Base-by-base conservation (phyloP, 2,113 vertebrate species). In the Dicerorhinus sumatrensis region DNA sequence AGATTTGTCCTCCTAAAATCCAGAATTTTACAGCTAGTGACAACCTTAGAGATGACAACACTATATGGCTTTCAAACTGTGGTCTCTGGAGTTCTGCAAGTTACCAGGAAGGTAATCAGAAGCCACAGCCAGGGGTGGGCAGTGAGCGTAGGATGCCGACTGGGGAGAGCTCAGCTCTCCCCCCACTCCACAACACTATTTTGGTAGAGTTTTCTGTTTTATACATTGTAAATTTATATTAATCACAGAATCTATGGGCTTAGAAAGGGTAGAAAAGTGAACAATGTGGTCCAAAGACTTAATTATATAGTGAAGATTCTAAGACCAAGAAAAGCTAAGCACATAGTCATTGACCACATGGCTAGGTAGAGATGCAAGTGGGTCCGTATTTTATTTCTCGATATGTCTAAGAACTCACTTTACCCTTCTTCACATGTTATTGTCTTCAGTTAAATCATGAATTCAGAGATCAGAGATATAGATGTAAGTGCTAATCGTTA, bases 11-110 rank as follows among this genome's bases (percentile, higher is more conserved):
- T 83, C 29, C 51, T 0, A 83, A 48, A 83, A 73, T 36, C 31
- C 16, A 79, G 39, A 39, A 51, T 36, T 62, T 72, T 73, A 39
- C 46, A 84, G 46, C 10, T 86, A 25, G 9, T 87, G 21, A 27
- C 14, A 62, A 23, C 18, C 4, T 89, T 12, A 67, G 16, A n/a
- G 3, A n/a, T 69, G 1, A 9, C 2, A 10, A 1, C 7, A 20
- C 62, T 18, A n/a, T 21, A 25, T 2, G 0, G 21, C 21, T 93
- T 96, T 89, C 51, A 65, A 8, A 18, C 2, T 21, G 1, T 42
- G 14, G 14, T 79, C 12, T 9, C 0, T 20, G n/a, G 20, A 62
- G 1, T 27, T 54, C 6, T 8, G 18, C 31, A 1, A 20, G 1
- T 42, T 76, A 5, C 8, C 7, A 63, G 25, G 18, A 76, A n/a